Conservation (phyloP, 2,888 invertebrate genomes). For the Orthosia incerta region DNA sequence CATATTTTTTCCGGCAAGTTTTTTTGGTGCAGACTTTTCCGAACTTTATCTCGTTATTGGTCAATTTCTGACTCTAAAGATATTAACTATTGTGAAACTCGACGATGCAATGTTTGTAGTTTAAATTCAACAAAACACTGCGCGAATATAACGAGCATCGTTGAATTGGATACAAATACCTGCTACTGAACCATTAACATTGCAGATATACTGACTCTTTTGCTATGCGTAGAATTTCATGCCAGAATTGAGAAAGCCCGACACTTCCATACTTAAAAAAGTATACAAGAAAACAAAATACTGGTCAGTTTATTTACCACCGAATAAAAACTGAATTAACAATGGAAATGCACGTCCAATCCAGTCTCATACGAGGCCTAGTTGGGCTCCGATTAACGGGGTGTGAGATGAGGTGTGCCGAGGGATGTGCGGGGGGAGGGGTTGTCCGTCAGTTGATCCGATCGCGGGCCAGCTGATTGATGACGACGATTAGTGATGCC, state of each 20-base stretch:
- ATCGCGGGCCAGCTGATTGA: conserved; percentile 88
- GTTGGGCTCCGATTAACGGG: conserved; percentile 64
- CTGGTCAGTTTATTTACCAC: too few species aligned
- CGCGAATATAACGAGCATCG: neutral
- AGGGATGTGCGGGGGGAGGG: conserved; percentile 60
- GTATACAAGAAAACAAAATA: too few species aligned
- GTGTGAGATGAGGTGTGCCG: conserved; percentile 68
- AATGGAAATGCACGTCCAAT: conserved; percentile 49
- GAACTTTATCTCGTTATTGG: neutral
- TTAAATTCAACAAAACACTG: neutral
- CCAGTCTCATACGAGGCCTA: conserved; percentile 49
- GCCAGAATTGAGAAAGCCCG: too few species aligned
- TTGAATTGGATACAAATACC: neutral
- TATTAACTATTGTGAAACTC: neutral
- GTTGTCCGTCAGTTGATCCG: conserved; percentile 88
- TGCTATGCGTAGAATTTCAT: neutral
- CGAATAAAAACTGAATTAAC: conserved; percentile 18
- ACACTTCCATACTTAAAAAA: too few species aligned
- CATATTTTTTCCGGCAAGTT: conserved; percentile 23
- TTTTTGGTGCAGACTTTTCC: conserved; percentile 23
- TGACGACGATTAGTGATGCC: conserved; percentile 91
- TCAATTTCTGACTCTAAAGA: neutral
- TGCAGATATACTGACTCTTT: neutral
- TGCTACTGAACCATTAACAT: neutral
- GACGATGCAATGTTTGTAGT: neutral